A percentile compares a stretch with the other conserved stretches of the same genome.
These are phyloP conservation scores for Anthrax anthrax DNA, from an alignment of 2,888 invertebrate species.

Conservation along the genomic window DNA sequence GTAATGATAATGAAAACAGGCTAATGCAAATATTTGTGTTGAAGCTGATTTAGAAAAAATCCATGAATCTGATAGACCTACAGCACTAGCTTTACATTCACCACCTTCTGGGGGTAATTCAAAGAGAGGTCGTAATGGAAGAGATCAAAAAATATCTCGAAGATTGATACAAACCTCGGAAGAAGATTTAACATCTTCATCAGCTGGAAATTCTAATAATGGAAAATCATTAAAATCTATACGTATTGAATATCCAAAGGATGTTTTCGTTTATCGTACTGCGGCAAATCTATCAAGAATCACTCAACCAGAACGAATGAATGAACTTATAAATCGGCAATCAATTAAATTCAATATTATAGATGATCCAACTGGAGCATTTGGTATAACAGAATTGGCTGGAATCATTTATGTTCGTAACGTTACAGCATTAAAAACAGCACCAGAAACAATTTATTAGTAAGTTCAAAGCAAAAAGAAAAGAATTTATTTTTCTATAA, in stretches of 20 bases:
- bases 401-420: slow-evolving; percentile 45
- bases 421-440: slow-evolving; percentile 30
- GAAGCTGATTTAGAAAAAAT: slow-evolving; percentile 24
- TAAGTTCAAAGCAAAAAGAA: slow-evolving; percentile 12
- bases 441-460: slow-evolving; percentile 34
- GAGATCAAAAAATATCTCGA: slow-evolving; percentile 3
- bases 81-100: slow-evolving; percentile 22
- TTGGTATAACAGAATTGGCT: slow-evolving; percentile 38
- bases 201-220: slow-evolving; percentile 9
- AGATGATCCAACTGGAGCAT: slow-evolving; percentile 33
- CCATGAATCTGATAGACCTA: slow-evolving; percentile 26
- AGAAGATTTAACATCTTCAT: slow-evolving; percentile 16
- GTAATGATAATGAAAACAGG: no score
- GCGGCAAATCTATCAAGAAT: slow-evolving; percentile 36
- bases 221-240: slow-evolving; percentile 13
- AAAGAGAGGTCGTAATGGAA: slow-evolving; percentile 3
- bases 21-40: slow-evolving; percentile 33
- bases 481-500: no score
- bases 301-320: slow-evolving; percentile 32
- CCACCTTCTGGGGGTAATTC: neutral
- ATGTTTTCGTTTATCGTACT: slow-evolving; percentile 31
- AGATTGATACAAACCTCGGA: slow-evolving; percentile 16
- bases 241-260: slow-evolving; percentile 22
- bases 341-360: slow-evolving; percentile 21
- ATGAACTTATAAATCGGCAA: slow-evolving; percentile 19